phyloP scores from a whole-genome alignment of 1,140 invertebrate species.

The Microplitis demolitor region DNA sequence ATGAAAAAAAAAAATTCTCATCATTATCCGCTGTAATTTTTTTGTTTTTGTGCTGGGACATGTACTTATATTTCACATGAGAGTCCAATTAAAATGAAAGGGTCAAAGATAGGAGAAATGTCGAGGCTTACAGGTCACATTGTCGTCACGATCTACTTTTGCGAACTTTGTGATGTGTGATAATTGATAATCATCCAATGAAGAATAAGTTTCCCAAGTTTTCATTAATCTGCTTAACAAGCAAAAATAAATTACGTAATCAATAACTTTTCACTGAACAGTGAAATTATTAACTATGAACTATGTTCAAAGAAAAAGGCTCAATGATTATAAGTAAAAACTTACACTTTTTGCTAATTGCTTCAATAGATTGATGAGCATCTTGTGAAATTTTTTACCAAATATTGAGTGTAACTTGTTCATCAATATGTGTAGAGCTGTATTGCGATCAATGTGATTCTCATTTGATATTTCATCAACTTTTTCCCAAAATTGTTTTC shows the following conservation, averaged over 20 bases:
- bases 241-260: conserved; percentile 2
- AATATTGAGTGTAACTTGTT: conserved; percentile 15
- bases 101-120: conserved; percentile 22
- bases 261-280: neutral
- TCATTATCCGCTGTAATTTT: conserved; percentile 14
- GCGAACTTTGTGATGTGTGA: conserved; percentile 4
- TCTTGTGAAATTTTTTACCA: neutral
- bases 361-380: neutral
- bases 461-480: neutral
- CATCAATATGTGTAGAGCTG: neutral
- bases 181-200: conserved; percentile 17
- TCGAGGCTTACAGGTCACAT: neutral
- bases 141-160: conserved; percentile 12
- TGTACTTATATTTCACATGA: conserved; percentile 18
- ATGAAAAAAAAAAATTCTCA: neutral
- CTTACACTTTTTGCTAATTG: neutral
- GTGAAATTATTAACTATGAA: neutral
- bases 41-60: neutral
- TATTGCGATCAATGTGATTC: neutral
- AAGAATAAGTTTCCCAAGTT: neutral
- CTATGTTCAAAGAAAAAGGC: neutral
- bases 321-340: too few relatives aligned
- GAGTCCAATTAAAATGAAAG: conserved; percentile 36
- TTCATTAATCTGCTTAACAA: neutral
- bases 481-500: conserved; percentile 9